A percentile compares a stretch with the other conserved stretches of the same genome.
These are phyloP conservation scores for Dryobotodes eremita DNA, from an alignment of 2,888 invertebrate species.

Conservation along the genomic window DNA sequence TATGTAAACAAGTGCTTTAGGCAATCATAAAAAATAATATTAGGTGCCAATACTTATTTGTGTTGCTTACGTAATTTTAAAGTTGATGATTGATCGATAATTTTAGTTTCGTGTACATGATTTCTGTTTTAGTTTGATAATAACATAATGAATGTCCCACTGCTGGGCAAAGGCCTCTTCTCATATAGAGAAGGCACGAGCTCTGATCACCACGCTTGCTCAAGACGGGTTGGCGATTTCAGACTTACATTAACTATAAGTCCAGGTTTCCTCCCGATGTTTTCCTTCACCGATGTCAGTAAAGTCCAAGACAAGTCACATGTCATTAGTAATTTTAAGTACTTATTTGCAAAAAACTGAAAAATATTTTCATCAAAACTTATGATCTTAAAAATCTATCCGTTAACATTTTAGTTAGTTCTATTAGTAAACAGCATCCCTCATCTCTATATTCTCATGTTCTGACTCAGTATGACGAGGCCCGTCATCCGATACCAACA, in stretches of 20 bases:
- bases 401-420: conserved; percentile 20
- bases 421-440: conserved; percentile 38
- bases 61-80: conserved; percentile 64
- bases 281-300: too few species aligned
- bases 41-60: conserved; percentile 66
- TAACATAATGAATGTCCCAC: background rate
- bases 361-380: background rate
- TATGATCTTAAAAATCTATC: background rate
- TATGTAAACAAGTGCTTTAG: conserved; percentile 68
- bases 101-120: conserved; percentile 56
- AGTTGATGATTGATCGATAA: conserved; percentile 65
- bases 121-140: conserved; percentile 48
- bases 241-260: background rate
- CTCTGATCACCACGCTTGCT: background rate
- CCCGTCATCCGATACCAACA: conserved; percentile 76
- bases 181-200: background rate
- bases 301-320: background rate
- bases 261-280: background rate
- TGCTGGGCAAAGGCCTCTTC: too few species aligned
- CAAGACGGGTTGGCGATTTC: too few species aligned
- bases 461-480: conserved; percentile 74
- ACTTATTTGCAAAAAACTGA: background rate
- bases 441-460: conserved; percentile 54
- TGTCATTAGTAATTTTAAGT: background rate
- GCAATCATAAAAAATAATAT: conserved; percentile 66